Evolutionary conservation across 2,113 vertebrate species (phyloP), one percentile per base, ranked within the genome.

Genomic region (Thymallus thymallus): DNA sequence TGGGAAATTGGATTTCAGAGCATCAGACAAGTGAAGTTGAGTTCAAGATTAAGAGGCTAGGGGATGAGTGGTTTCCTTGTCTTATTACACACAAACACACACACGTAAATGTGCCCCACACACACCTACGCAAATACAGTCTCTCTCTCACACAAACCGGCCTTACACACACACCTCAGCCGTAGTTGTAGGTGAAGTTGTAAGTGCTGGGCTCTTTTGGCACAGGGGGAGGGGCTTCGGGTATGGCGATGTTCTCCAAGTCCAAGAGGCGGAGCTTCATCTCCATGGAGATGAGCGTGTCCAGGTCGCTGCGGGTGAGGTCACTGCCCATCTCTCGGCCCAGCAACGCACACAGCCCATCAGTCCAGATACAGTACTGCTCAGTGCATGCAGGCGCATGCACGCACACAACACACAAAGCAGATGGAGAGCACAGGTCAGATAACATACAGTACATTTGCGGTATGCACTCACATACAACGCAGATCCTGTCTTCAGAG

Each of bases 181-280:
- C 95, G 13, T 99, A 99, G 91, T 97, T 97, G 82, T 99, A 99
- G 79, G 96, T 96, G 65, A 98, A 99, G 88, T 98, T 98, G 46
- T 98, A 98, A 68, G 95, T 98, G 94, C 97, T 99, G 82, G 97
- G 97, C 91, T 99, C 97, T 86, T 96, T 96, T 61, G 97, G 97
- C 72, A 98, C 93, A 0, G 97, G 97, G 3, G 97, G 97, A 0
- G 97, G 96, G 0, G 95, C 96, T 63, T 98, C 97, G 0, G 96
- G 97, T 69, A 98, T 98, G 72, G 95, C 95, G 89, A 99, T 95
- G 84, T 99, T 99, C 91, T 99, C 97, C 88, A 99, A 88, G 92
- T 98, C 97, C 26, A 98, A 92, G 60, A 99, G 95, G 74, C 97
- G 94, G 85, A 98, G 94, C 91, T 99, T 99, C 96, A 99, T 97